phyloP scores from a whole-genome alignment of 1,140 invertebrate species.

The Neocloeon triangulifer region DNA sequence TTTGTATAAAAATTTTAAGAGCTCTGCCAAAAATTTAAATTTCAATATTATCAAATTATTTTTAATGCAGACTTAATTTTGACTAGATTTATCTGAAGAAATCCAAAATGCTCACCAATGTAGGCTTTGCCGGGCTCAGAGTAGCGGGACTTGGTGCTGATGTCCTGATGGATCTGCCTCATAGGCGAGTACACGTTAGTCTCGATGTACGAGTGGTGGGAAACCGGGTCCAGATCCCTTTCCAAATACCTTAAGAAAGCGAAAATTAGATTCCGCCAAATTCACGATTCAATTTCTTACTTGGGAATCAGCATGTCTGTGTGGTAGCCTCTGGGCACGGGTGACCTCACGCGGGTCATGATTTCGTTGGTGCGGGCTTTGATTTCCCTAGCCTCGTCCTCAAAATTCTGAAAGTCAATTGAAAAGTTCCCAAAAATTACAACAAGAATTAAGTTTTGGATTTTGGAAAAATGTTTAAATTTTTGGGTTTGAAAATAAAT shows the following conservation, averaged over 20 bases:
- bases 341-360: conserved; percentile 42
- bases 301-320: too few relatives aligned
- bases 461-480: too few relatives aligned
- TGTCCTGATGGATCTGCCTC: conserved; percentile 25
- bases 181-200: conserved; percentile 28
- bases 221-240: conserved; percentile 12
- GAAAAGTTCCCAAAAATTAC: too few relatives aligned
- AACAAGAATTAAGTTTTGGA: too few relatives aligned
- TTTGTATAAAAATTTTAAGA: too few relatives aligned
- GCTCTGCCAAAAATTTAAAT: too few relatives aligned
- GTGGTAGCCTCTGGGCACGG: conserved; percentile 35
- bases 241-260: conserved; percentile 18
- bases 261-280: conserved; percentile 9
- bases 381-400: conserved; percentile 54
- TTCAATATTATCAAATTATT: too few relatives aligned
- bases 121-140: conserved; percentile 33
- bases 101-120: conserved; percentile 33
- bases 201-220: conserved; percentile 37
- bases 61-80: too few relatives aligned
- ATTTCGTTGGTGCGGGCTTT: conserved; percentile 48
- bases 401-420: conserved; percentile 44
- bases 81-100: too few relatives aligned
- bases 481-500: too few relatives aligned
- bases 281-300: conserved; percentile 2
- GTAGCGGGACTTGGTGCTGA: conserved; percentile 34